Evolutionary conservation across 2,797 vertebrate species (phyloP), one percentile per base, ranked within the genome.

Genomic region (Melopsittacus undulatus): DNA sequence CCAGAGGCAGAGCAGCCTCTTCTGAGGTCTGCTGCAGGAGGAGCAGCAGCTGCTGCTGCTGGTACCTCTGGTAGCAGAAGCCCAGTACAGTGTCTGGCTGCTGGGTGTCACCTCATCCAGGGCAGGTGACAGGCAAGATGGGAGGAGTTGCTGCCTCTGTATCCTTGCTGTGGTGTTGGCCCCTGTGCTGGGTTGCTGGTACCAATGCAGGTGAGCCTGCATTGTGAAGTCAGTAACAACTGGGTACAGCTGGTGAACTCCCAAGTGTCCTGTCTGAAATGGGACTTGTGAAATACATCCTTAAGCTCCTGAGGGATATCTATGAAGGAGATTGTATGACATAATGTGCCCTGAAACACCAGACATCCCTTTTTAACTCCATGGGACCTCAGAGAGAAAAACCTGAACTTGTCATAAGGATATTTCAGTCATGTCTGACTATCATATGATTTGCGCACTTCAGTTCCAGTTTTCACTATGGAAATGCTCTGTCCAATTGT

Each of bases 391-490:
- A 20, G 12, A 64, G 45, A 52, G 13, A 24, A 69, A 75, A 69
- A 5, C 6, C 11, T 66, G 6, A 34, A 34, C 45, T 26, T 57
- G 21, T 34, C 17, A 19, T 29, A 36, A 64, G 27, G 30, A 43
- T 5, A 23, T 14, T 66, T 73, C 6, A 30, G 6, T 56, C 16
- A 11, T 27, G 27, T 45, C 26, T 86, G 36, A 51, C 26, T 40
- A 13, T 1, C 3, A 11, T 57, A 30, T 20, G 14, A 24, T 48
- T 59, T 83, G 8, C 34, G 34, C 14, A 6, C 8, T 63, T 27
- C 5, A 32, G 62, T 66, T 85, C 14, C 24, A 30, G 4, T 66
- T 76, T 69, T 34, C 36, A 42, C 1, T 0, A 2, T 21, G 24
- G 56, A 43, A 90, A 36, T 36, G 36, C 36, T 36, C 36, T 36